These are phyloP conservation scores for Drosophila ironensis DNA, from an alignment of 1,140 invertebrate species.

Conservation along the genomic window DNA sequence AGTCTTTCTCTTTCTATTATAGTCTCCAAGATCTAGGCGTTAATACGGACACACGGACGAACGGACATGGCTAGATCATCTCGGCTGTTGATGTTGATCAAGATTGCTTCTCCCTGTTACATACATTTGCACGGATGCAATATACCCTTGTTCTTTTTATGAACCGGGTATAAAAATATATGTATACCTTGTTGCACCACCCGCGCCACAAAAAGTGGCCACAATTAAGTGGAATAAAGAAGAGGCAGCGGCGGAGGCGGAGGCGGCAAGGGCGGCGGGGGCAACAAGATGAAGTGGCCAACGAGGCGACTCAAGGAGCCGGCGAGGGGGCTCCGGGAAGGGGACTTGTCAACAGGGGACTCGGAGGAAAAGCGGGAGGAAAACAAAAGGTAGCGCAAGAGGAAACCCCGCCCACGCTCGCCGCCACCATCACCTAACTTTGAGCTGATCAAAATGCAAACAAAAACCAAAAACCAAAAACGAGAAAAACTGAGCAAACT, in stretches of 20 bases:
- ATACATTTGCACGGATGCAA: no score
- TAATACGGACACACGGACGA: no score
- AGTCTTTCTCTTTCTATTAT: no score
- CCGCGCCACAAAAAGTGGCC: conserved; percentile 11
- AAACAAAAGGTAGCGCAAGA: conserved; percentile 3
- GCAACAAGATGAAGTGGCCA: conserved; percentile 30
- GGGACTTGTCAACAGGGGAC: conserved; percentile 24
- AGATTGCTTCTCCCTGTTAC: no score
- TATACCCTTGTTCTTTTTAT: no score
- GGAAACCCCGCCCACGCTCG: not conserved
- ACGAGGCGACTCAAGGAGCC: conserved; percentile 11
- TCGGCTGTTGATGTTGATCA: no score
- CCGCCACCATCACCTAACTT: conserved; percentile 4
- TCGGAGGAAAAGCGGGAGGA: not conserved
- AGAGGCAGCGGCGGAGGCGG: no score
- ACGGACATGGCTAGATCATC: no score
- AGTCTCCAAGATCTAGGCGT: no score
- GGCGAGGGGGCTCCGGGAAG: not conserved
- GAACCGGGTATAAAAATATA: no score
- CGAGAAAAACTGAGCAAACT: conserved; percentile 41
- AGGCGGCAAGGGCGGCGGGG: no score
- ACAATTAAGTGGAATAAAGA: conserved; percentile 35
- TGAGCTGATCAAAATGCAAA: conserved; percentile 44
- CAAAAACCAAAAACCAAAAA: not conserved
- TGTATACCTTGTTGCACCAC: no score